Base-by-base conservation (phyloP, 1,140 invertebrate genomes). In the Apis florea region DNA sequence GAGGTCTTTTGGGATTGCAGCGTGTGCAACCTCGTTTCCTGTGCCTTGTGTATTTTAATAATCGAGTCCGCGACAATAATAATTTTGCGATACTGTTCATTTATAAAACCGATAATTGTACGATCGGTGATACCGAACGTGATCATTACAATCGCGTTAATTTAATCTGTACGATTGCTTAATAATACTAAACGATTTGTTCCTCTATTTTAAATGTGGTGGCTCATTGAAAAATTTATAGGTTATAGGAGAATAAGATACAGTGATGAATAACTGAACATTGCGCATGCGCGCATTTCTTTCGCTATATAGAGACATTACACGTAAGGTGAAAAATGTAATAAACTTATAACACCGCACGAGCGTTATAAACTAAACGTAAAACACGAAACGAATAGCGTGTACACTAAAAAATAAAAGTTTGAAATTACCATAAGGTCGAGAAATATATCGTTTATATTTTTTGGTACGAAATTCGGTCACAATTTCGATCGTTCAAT, bases 1-100 rank as follows among this genome's bases (percentile, higher is more conserved):
- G 58, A 40, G 12, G 47, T 67, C 67, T 67, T 71, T 71, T 15
- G 6, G 12, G 61, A 80, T 80, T 66, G 31, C 9, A 75, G 79
- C 40, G 17, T 12, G 4, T 12, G 4, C 66, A 2, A 6, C 47
- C 17, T 9, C 53, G 31, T 40, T 40, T 49, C 31, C 31, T 21
- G 12, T 47, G 21, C 12, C 40, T 24, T 49, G 1, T 49, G 26
- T 12, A 19, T 47, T 58, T 69, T 17, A 77, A 58, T 76, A 47
- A 76, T 40, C 19, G 12, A 53, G 19, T 47, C 10, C 19, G 19
- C 31, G 26, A 66, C 24, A 21, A 49, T 59, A 17, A 26, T 51
- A 56, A 70, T 70, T 58, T 47, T 26, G 19, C n/a, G 31, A 59
- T n/a, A 12, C 10, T 5, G 17, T 51, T 58, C 19, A n/a, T 70